Percentiles rank a stretch among this genome's conserved stretches.
These are phyloP conservation scores for Dryobates pubescens DNA, from an alignment of 2,797 vertebrate genomes.

Conservation along the genomic window DNA sequence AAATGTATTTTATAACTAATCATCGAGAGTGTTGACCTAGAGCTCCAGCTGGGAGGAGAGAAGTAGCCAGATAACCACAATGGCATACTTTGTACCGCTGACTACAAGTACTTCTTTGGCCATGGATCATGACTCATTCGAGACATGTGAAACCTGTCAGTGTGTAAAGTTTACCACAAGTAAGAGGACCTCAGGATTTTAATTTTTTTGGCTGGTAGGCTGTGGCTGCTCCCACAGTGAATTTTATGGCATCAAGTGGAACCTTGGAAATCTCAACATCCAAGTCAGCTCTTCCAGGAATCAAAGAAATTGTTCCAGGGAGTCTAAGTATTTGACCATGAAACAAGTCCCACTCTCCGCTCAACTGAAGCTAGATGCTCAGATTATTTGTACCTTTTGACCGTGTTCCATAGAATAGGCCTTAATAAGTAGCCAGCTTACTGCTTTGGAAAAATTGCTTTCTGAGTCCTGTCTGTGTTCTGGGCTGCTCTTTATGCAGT, in stretches of 20 bases:
- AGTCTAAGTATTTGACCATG: constrained; percentile 50
- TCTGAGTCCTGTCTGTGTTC: constrained; percentile 22
- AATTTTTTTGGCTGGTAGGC: constrained; percentile 34
- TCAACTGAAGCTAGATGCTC: constrained; percentile 35
- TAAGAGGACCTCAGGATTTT: constrained; percentile 25
- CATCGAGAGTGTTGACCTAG: not conserved
- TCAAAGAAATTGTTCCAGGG: constrained; percentile 61
- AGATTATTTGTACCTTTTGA: constrained; percentile 51
- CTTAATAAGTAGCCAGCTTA: constrained; percentile 20
- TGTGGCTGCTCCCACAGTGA: constrained; percentile 2
- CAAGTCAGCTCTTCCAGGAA: constrained; percentile 67
- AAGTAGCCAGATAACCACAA: constrained; percentile 25
- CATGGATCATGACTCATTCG: constrained; percentile 35
- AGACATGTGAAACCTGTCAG: constrained; percentile 47
- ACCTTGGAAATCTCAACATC: constrained; percentile 56
- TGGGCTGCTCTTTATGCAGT: constrained; percentile 3
- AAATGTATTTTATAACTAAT: not conserved
- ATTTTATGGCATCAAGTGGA: constrained; percentile 10
- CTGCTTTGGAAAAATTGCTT: constrained; percentile 16
- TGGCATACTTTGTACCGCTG: constrained; percentile 29
- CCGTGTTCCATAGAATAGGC: not conserved
- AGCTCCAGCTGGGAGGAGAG: constrained; percentile 1
- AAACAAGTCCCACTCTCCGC: constrained; percentile 44
- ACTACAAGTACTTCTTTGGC: constrained; percentile 2
- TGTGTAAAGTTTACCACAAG: constrained; percentile 41